Base-by-base conservation (phyloP, 2,113 vertebrate species). In the Micromys minutus region DNA sequence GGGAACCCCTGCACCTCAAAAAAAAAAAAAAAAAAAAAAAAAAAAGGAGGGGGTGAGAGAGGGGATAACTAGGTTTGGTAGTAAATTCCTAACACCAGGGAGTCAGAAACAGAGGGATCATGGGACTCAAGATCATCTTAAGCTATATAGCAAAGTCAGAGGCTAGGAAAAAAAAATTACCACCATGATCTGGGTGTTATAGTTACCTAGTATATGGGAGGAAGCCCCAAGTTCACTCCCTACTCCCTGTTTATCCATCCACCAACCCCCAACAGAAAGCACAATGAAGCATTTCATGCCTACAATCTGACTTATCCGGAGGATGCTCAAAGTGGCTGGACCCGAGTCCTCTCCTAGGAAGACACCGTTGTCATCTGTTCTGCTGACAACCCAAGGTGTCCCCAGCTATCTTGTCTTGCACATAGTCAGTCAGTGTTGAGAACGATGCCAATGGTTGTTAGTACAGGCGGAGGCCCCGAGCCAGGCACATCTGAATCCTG, bases 1-100 rank as follows among this genome's bases (percentile, higher is more conserved):
- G 55, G 12, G 55, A 81, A 39, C 26, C 36, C 22, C 55, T 26
- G 22, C 5, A 19, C 36, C 76, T 79, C 76, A 55, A 21, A 79
- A 55, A 7, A 10, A 8, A 7, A 24, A 0, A 10, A 8, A 7
- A 24, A 0, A n/a, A n/a, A n/a, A 55, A 21, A 79, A 55, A 7
- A 10, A 8, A 7, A 24, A 0, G 61, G 29, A 31, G 65, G 4
- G 26, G 7, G 61, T 2, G 26, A 26, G 24, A 34, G 7, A 21
- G 21, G 11, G 3, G 45, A 34, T 36, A 4, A 80, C 19, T 26
- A 55, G 31, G 31, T 17, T 36, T 36, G 50, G 31, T 52, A 19
- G 31, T 79, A 55, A 52, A 79, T 79, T 79, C 9, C 13, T 8
- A 79, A 17, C 50, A 79, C 45, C 55, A 55, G 31, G 24, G 50